Conservation (phyloP, 2,113 vertebrate species). For the Triplophysa dalaica region DNA sequence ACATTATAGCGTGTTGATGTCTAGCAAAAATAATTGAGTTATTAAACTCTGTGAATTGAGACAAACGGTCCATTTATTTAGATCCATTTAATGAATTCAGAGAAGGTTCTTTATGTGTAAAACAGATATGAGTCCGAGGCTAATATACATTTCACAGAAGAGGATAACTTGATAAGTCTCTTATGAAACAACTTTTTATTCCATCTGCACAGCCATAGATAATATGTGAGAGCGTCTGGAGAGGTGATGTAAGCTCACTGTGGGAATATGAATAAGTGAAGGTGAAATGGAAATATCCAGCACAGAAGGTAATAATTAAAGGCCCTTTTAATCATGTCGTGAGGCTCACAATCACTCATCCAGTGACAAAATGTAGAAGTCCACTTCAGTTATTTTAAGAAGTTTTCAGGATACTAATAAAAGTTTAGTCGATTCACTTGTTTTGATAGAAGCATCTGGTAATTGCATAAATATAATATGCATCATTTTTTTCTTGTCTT, state of each 20-base stretch:
- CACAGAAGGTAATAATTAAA: constrained; percentile 37
- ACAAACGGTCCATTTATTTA: background rate
- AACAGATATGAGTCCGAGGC: background rate
- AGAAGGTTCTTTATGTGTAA: background rate
- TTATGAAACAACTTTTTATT: constrained; percentile 12
- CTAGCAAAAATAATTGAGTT: no score
- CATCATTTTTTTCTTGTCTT: no score
- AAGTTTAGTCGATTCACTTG: no score
- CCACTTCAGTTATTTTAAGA: no score
- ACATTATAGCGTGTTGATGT: no score
- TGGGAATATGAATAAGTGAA: constrained; percentile 19
- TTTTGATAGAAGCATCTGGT: no score
- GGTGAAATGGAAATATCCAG: background rate
- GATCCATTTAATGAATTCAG: background rate
- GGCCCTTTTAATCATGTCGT: constrained; percentile 18
- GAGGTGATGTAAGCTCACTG: constrained; percentile 8
- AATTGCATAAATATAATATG: no score
- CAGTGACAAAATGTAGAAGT: no score
- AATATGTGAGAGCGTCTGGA: constrained; percentile 8
- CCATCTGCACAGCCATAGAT: background rate
- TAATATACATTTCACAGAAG: background rate
- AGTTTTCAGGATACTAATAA: no score
- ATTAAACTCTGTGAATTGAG: no score
- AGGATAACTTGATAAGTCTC: background rate
- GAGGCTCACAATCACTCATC: background rate